These are phyloP conservation scores for Erebia ligea DNA, from an alignment of 2,888 invertebrate genomes.

Conservation along the genomic window DNA sequence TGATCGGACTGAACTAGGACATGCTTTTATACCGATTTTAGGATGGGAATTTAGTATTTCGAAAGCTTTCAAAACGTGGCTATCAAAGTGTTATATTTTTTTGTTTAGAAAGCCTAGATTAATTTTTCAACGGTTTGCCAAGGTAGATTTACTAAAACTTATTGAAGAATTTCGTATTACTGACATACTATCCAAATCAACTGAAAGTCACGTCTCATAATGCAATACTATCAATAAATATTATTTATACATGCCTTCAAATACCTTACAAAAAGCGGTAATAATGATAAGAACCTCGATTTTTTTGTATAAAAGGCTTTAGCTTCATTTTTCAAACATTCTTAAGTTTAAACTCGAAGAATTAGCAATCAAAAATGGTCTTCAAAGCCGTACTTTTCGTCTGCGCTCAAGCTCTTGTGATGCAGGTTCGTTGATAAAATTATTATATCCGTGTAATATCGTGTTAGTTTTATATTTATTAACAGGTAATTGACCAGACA, in stretches of 20 bases:
- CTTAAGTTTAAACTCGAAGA: constrained; percentile 25
- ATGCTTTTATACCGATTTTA: background rate
- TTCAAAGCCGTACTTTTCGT: constrained; percentile 45
- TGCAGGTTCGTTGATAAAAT: too few relatives aligned
- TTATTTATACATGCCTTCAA: background rate
- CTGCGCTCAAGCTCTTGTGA: constrained; percentile 48
- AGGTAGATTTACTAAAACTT: background rate
- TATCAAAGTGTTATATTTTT: background rate
- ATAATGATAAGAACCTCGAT: background rate
- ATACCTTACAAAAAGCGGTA: background rate
- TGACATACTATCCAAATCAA: background rate
- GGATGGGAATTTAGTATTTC: background rate
- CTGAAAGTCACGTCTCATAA: background rate
- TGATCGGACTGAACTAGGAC: background rate
- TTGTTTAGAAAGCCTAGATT: background rate
- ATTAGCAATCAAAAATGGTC: constrained; percentile 42
- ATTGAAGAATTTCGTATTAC: background rate
- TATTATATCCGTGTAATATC: too few relatives aligned
- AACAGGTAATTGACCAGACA: too few relatives aligned
- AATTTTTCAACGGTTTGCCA: too few relatives aligned
- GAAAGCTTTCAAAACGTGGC: background rate
- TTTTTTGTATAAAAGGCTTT: constrained; percentile 20
- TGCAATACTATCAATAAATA: background rate
- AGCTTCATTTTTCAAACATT: background rate
- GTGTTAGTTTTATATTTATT: too few relatives aligned